Conservation (phyloP, 2,888 invertebrate genomes). For the Gerris lacustris region DNA sequence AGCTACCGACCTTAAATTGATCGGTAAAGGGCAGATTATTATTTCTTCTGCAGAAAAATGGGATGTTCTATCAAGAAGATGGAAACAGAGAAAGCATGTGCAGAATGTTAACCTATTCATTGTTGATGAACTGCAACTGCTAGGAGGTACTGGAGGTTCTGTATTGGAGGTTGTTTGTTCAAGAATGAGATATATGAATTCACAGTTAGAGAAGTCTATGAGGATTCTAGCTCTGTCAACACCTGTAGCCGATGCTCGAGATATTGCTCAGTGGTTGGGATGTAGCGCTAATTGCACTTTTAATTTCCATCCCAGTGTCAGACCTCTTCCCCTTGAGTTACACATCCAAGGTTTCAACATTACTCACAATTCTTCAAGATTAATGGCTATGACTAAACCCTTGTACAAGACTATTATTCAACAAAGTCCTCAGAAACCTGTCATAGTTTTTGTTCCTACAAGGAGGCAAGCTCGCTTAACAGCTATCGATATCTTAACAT, state of each 20-base stretch:
- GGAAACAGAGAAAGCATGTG: constrained; percentile 98
- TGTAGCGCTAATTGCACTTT: constrained; percentile 87
- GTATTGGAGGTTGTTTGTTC: constrained; percentile 88
- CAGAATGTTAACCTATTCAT: constrained; percentile 93
- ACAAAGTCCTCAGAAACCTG: constrained; percentile 71
- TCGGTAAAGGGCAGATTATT: constrained; percentile 90
- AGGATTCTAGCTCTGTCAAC: constrained; percentile 88
- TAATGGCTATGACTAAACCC: constrained; percentile 96
- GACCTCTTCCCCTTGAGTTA: constrained; percentile 86
- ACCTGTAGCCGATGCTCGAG: constrained; percentile 87
- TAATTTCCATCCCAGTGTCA: constrained; percentile 96
- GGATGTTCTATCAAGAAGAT: constrained; percentile 94
- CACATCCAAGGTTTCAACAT: constrained; percentile 95
- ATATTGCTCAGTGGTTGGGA: constrained; percentile 92
- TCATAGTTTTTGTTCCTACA: constrained; percentile 81
- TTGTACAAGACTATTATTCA: constrained; percentile 84
- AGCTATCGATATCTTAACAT: constrained; percentile 88
- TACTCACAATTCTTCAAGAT: constrained; percentile 88
- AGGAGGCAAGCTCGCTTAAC: constrained; percentile 83
- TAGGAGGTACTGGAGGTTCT: constrained; percentile 83
- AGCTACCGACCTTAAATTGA: constrained; percentile 82
- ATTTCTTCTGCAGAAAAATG: constrained; percentile 96
- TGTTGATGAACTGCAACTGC: constrained; percentile 86
- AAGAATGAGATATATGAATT: constrained; percentile 87
- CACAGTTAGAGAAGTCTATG: constrained; percentile 79